Percentiles rank a stretch among this genome's conserved stretches.
phyloP scores from a whole-genome alignment of 2,888 invertebrate genomes.

The Erebia ligea region DNA sequence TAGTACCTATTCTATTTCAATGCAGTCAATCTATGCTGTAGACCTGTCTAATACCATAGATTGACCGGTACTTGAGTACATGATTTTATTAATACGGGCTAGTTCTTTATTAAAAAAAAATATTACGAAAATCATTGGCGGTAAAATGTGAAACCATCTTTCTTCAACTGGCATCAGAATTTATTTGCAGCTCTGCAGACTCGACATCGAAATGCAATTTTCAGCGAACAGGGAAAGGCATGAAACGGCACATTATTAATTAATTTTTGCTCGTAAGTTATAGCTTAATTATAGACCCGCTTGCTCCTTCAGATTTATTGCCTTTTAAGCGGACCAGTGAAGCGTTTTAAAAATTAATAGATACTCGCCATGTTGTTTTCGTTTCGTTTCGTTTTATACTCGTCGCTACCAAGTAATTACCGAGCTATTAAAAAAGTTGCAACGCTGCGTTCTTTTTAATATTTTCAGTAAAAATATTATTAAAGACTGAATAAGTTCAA shows the following conservation, averaged over 20 bases:
- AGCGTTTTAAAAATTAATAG: constrained; percentile 11
- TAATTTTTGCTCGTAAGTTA: constrained; percentile 27
- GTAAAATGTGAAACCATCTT: not conserved
- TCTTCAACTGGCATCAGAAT: constrained; percentile 2
- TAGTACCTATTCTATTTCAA: no score
- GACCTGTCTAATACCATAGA: no score
- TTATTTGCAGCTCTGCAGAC: constrained; percentile 4
- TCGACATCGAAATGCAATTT: constrained; percentile 27
- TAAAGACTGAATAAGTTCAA: no score
- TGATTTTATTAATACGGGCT: no score
- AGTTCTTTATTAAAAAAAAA: no score
- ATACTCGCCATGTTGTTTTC: not conserved
- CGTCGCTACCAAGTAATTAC: not conserved
- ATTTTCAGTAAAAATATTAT: no score
- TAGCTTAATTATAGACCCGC: constrained; percentile 25
- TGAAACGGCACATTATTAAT: constrained; percentile 29
- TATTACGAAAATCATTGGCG: no score
- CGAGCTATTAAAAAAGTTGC: no score
- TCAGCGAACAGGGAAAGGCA: constrained; percentile 20
- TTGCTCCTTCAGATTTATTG: constrained; percentile 25
- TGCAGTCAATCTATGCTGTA: no score
- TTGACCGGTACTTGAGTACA: no score
- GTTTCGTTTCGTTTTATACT: not conserved
- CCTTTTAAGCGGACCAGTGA: constrained; percentile 17
- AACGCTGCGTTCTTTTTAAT: no score